A percentile compares a stretch with the other conserved stretches of the same genome.
These are phyloP conservation scores for Teleiodes luculella DNA, from an alignment of 2,888 invertebrate genomes.

Conservation along the genomic window DNA sequence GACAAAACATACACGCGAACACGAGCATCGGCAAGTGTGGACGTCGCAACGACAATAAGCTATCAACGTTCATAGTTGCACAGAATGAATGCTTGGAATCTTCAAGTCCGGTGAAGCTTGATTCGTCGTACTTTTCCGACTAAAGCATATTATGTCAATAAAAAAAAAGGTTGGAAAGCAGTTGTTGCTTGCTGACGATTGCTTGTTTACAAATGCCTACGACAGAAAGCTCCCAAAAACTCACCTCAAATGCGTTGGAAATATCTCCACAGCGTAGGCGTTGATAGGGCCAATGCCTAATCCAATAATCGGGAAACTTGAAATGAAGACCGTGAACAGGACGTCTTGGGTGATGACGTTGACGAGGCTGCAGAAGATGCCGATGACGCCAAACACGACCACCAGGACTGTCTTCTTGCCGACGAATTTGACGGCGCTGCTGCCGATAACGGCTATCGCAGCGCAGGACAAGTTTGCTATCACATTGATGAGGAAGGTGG, in stretches of 20 bases:
- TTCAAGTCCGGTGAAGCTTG: too few species aligned
- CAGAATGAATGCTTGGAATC: too few species aligned
- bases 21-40: too few species aligned
- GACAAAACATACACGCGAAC: too few species aligned
- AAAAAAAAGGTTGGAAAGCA: too few species aligned
- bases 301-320: constrained; percentile 54
- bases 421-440: constrained; percentile 49
- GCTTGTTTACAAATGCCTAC: too few species aligned
- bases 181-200: too few species aligned
- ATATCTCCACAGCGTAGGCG: constrained; percentile 65
- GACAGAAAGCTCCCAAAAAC: constrained; percentile 1
- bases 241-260: constrained; percentile 69
- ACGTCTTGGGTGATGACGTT: constrained; percentile 59
- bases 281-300: constrained; percentile 65
- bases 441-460: constrained; percentile 47
- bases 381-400: constrained; percentile 45
- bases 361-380: constrained; percentile 49
- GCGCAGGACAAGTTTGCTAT: constrained; percentile 53
- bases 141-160: too few species aligned
- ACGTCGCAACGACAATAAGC: too few species aligned
- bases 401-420: constrained; percentile 63
- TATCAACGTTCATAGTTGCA: too few species aligned
- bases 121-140: too few species aligned
- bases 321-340: constrained; percentile 57
- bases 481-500: constrained; percentile 56